These are phyloP conservation scores for Fregata magnificens DNA, from an alignment of 2,113 vertebrate species.

Conservation along the genomic window DNA sequence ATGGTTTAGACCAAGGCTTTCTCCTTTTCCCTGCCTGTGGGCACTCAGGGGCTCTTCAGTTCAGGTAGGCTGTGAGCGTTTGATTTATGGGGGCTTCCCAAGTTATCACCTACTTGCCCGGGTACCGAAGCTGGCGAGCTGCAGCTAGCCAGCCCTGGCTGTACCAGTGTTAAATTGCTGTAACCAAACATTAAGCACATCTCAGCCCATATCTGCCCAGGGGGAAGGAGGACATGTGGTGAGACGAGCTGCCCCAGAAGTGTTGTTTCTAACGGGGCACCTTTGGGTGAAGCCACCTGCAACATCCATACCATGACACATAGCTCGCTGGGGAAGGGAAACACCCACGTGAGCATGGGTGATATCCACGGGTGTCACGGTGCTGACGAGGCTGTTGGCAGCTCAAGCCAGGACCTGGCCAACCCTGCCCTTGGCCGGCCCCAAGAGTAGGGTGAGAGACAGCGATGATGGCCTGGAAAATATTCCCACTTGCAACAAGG, in stretches of 20 bases:
- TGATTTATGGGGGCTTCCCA: background rate
- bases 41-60: background rate
- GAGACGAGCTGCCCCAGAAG: background rate
- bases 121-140: rapidly evolving
- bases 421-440: background rate
- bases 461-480: background rate
- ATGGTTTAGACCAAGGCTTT: background rate
- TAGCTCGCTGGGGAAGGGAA: background rate
- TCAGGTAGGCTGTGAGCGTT: background rate
- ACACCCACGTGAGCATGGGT: rapidly evolving
- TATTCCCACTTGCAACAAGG: background rate
- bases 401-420: background rate
- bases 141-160: background rate
- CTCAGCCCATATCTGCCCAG: background rate
- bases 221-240: background rate
- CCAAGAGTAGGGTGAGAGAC: background rate
- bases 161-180: background rate
- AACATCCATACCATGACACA: background rate
- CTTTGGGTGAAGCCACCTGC: background rate
- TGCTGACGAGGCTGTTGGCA: background rate
- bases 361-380: rapidly evolving
- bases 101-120: background rate
- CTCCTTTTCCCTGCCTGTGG: background rate
- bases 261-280: background rate
- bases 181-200: background rate